Conservation (phyloP, 2,113 vertebrate genomes). For the Pluvianellus socialis region DNA sequence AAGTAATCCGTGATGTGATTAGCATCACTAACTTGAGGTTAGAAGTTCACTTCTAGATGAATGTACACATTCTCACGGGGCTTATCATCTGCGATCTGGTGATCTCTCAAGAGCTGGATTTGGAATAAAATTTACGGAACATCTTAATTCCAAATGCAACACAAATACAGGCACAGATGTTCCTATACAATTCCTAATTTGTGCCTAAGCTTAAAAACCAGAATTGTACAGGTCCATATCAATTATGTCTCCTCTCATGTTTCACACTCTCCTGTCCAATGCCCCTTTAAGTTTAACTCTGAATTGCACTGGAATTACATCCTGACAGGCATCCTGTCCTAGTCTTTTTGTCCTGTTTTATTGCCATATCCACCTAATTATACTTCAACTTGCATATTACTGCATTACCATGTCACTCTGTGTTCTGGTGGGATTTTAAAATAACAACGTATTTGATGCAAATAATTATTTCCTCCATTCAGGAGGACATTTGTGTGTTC, state of each 20-base stretch:
- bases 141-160: background rate
- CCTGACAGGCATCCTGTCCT: background rate
- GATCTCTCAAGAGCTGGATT: constrained; percentile 2
- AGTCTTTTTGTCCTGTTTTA: background rate
- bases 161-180: constrained; percentile 23
- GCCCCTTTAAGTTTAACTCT: background rate
- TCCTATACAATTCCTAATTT: constrained; percentile 31
- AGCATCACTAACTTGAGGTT: constrained; percentile 23
- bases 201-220: background rate
- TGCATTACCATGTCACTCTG: background rate
- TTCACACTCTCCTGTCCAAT: background rate
- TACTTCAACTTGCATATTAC: background rate
- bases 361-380: background rate
- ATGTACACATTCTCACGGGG: background rate
- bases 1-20: background rate
- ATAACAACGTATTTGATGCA: background rate
- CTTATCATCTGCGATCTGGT: background rate
- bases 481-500: background rate
- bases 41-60: constrained; percentile 13
- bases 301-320: background rate
- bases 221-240: background rate
- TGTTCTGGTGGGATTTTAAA: background rate
- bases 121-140: constrained; percentile 9
- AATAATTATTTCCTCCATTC: constrained; percentile 18
- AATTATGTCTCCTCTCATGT: background rate